These are phyloP conservation scores for Sinocyclocheilus maitianheensis DNA, from an alignment of 2,113 vertebrate genomes.

Conservation along the genomic window DNA sequence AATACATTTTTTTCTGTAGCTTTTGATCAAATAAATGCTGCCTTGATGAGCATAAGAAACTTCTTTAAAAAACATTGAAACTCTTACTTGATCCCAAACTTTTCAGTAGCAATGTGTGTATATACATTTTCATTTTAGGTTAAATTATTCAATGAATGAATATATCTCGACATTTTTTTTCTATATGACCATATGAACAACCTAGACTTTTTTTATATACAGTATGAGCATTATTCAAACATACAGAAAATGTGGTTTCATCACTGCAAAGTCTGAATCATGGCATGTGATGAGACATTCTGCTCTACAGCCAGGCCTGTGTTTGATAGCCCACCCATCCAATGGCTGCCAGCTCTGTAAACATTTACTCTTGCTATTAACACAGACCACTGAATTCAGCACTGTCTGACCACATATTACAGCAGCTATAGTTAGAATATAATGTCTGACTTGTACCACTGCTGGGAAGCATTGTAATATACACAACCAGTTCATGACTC, in stretches of 20 bases:
- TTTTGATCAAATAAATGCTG: no score
- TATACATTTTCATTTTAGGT: no score
- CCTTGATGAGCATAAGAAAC: no score
- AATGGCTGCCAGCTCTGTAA: constrained; percentile 35
- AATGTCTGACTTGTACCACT: constrained; percentile 13
- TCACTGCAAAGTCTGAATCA: background rate
- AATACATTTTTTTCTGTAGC: no score
- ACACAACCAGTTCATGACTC: constrained; percentile 16
- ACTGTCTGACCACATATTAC: constrained; percentile 45
- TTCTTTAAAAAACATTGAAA: no score
- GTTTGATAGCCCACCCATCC: constrained; percentile 30
- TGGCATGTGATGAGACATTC: background rate
- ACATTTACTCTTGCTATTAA: constrained; percentile 52
- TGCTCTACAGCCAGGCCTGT: constrained; percentile 21
- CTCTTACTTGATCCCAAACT: no score
- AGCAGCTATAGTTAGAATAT: constrained; percentile 41
- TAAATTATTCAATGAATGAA: no score
- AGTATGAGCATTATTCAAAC: background rate
- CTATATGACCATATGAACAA: no score
- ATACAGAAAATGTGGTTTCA: constrained; percentile 26
- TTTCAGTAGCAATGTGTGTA: no score
- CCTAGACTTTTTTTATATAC: no score
- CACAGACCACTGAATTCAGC: constrained; percentile 47
- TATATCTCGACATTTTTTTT: no score
- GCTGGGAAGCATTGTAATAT: constrained; percentile 34